Conservation (phyloP, 2,797 vertebrate species). For the Pempheris klunzingeri region DNA sequence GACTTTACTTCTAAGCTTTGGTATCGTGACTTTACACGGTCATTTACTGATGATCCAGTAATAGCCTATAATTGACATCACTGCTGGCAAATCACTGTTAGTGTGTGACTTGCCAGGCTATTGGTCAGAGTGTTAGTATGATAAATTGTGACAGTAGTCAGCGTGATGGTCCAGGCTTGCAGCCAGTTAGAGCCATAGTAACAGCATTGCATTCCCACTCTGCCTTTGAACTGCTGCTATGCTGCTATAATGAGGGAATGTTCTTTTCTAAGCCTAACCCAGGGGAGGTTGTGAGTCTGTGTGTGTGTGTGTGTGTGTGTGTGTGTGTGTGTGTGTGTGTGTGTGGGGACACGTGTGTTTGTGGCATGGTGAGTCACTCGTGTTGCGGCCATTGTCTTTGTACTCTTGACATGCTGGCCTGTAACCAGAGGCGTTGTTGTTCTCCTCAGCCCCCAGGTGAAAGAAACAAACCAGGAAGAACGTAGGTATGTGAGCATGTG, state of each 20-base stretch:
- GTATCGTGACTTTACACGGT: slow-evolving; percentile 29
- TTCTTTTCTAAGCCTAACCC: slow-evolving; percentile 71
- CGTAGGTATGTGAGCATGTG: neutral
- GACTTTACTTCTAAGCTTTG: neutral
- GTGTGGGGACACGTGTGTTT: slow-evolving; percentile 10
- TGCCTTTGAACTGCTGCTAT: slow-evolving; percentile 67
- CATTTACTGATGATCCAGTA: slow-evolving; percentile 34
- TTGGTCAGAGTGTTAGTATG: slow-evolving; percentile 65
- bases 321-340: slow-evolving; percentile 4
- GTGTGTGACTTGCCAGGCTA: slow-evolving; percentile 32
- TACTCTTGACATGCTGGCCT: slow-evolving; percentile 57
- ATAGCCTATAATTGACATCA: slow-evolving; percentile 54
- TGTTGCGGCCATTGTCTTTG: slow-evolving; percentile 67
- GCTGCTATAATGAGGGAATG: slow-evolving; percentile 72
- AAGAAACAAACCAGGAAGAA: slow-evolving; percentile 44
- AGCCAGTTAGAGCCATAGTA: slow-evolving; percentile 66
- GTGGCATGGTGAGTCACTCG: slow-evolving; percentile 66
- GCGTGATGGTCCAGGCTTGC: slow-evolving; percentile 58
- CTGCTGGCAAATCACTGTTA: slow-evolving; percentile 20
- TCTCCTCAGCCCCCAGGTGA: slow-evolving; percentile 64
- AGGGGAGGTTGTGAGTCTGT: slow-evolving; percentile 41
- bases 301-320: slow-evolving; percentile 20
- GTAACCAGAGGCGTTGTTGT: slow-evolving; percentile 59
- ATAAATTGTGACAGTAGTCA: slow-evolving; percentile 59
- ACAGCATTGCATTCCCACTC: slow-evolving; percentile 53